phyloP scores from a whole-genome alignment of 2,888 invertebrate species.

The Pollenia griseotomentosa region DNA sequence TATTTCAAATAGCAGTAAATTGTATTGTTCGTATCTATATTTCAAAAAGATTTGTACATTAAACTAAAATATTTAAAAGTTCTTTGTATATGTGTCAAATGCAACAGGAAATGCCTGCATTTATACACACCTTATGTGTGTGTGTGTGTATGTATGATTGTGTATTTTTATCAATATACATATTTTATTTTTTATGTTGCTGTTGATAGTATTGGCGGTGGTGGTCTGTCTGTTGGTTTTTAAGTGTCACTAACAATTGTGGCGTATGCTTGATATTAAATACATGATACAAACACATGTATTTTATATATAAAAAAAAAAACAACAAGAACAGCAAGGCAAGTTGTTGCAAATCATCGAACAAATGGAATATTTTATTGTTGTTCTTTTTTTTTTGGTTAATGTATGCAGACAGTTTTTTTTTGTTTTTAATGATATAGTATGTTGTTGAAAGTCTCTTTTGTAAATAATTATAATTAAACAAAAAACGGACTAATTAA shows the following conservation, averaged over 20 bases:
- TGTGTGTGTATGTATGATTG: too few species aligned
- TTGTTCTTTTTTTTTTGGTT: neutral
- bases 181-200: constrained; percentile 6
- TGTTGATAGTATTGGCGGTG: neutral
- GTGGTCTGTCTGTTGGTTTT: constrained; percentile 51
- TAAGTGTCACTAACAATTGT: constrained; percentile 55
- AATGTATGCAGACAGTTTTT: constrained; percentile 11
- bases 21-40: too few species aligned
- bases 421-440: constrained; percentile 51
- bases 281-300: neutral
- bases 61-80: constrained; percentile 27
- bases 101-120: constrained; percentile 27
- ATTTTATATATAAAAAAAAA: constrained; percentile 9
- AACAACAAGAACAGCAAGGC: constrained; percentile 39
- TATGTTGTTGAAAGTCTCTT: constrained; percentile 38
- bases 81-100: constrained; percentile 27
- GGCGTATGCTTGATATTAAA: constrained; percentile 57
- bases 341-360: constrained; percentile 23
- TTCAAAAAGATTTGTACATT: neutral
- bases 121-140: neutral
- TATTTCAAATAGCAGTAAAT: too few species aligned
- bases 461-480: constrained; percentile 45
- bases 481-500: constrained; percentile 16
- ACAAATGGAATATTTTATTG: constrained; percentile 54
- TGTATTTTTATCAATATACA: neutral